Conservation (phyloP, 2,113 vertebrate species). For the Eurystomus gularis region DNA sequence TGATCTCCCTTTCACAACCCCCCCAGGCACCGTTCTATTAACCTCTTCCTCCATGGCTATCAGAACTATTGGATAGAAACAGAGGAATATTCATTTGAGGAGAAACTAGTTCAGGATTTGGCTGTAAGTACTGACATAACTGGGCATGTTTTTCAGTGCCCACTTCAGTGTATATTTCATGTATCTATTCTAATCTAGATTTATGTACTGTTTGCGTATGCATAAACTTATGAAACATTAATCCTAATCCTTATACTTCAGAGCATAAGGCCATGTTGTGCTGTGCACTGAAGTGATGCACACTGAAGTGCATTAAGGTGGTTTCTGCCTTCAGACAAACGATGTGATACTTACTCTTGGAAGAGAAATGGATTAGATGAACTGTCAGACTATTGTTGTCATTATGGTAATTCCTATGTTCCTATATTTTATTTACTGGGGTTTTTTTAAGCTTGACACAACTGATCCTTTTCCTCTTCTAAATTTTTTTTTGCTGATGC, state of each 20-base stretch:
- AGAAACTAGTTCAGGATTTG: slow-evolving; percentile 99
- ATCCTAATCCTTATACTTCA: slow-evolving; percentile 11
- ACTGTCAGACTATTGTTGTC: neutral
- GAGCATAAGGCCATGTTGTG: neutral
- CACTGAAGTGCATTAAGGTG: neutral
- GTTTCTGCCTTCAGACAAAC: neutral
- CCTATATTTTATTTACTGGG: neutral
- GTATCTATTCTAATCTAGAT: neutral
- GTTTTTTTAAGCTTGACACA: slow-evolving; percentile 13
- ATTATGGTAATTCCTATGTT: slow-evolving; percentile 39
- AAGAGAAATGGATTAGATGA: neutral
- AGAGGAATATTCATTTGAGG: slow-evolving; percentile 99
- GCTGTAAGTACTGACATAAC: slow-evolving; percentile 91
- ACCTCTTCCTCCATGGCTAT: slow-evolving; percentile 99
- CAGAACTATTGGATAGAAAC: slow-evolving; percentile 99
- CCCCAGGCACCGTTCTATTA: slow-evolving; percentile 99
- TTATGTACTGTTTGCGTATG: neutral
- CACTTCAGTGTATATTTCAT: slow-evolving; percentile 27
- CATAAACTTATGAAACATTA: slow-evolving; percentile 1
- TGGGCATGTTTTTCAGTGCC: slow-evolving; percentile 35
- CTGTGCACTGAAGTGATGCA: neutral
- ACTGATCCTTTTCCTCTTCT: slow-evolving; percentile 29
- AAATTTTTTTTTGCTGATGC: slow-evolving; percentile 1
- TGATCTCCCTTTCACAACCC: slow-evolving; percentile 88
- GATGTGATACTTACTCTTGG: neutral